Conservation (phyloP, 2,888 invertebrate species). For the Troides helena region DNA sequence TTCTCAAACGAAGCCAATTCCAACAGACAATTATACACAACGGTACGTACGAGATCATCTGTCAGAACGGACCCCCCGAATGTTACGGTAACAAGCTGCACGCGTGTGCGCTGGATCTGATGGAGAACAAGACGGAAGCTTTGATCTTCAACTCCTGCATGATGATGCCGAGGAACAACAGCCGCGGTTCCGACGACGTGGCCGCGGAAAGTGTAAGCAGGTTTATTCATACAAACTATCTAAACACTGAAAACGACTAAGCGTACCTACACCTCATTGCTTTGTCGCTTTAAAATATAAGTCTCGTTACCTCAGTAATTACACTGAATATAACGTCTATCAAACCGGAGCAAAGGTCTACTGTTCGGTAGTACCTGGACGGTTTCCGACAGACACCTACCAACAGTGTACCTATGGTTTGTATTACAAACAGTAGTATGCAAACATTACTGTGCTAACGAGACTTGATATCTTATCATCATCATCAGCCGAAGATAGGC, state of each 20-base stretch:
- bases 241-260: too few relatives aligned
- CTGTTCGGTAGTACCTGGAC: too few relatives aligned
- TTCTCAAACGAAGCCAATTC: not conserved
- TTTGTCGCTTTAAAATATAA: too few relatives aligned
- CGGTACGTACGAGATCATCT: slow-evolving; percentile 7
- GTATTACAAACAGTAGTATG: not conserved
- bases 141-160: slow-evolving; percentile 82
- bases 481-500: too few relatives aligned
- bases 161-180: not conserved
- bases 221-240: too few relatives aligned
- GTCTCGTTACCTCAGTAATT: too few relatives aligned
- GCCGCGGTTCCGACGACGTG: slow-evolving; percentile 33
- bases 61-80: slow-evolving; percentile 30
- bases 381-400: too few relatives aligned
- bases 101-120: slow-evolving; percentile 28
- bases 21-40: slow-evolving; percentile 26
- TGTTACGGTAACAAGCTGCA: slow-evolving; percentile 33
- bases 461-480: too few relatives aligned
- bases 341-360: too few relatives aligned
- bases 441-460: too few relatives aligned
- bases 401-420: not conserved
- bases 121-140: slow-evolving; percentile 56
- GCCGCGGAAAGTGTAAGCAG: slow-evolving; percentile 35
- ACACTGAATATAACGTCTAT: too few relatives aligned
- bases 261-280: too few relatives aligned